Base-by-base conservation (phyloP, 2,888 invertebrate species). In the Metacarcinus magister region DNA sequence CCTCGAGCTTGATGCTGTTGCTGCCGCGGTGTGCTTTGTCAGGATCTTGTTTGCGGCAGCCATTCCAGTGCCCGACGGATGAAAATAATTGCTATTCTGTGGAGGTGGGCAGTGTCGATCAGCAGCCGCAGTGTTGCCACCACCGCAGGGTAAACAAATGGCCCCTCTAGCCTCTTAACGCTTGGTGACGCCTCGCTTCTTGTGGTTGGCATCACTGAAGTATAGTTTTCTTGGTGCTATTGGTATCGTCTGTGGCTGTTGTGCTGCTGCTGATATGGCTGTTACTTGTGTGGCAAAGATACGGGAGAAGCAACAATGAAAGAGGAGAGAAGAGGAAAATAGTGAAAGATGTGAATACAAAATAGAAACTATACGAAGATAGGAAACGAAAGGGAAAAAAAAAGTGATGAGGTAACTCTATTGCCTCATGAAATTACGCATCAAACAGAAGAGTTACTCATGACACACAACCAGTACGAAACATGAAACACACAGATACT, bases 141-240 rank as follows among this genome's bases (percentile, higher is more conserved):
- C 75, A n/a, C n/a, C 75, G 5, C 16, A n/a, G 75, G 75, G n/a
- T 75, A 75, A 75, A 75, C 75, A 75, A 75, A 75, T n/a, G 75
- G n/a, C 23, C 23, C 23, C n/a, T 23, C 75, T n/a, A 75, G 16
- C 75, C 75, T n/a, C 75, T 28, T n/a, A 75, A 28, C 75, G 75
- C n/a, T 75, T 16, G 75, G 23, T 23, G 19, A 19, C 75, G 23
- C 75, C n/a, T 28, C 7, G n/a, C 75, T n/a, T n/a, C 75, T 5
- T 28, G 7, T 28, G 54, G 75, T 75, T n/a, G 75, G 4, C 75
- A 75, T 23, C n/a, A 16, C n/a, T 23, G n/a, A 23, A 7, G 54
- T 13, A 39, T 39, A 54, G 54, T 54, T 54, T 54, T 54, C 1
- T 13, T 54, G 16, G 13, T 19, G 54, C 2, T 19, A 54, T 13